phyloP scores from a whole-genome alignment of 1,140 invertebrate species.

The Oryzaephilus surinamensis region DNA sequence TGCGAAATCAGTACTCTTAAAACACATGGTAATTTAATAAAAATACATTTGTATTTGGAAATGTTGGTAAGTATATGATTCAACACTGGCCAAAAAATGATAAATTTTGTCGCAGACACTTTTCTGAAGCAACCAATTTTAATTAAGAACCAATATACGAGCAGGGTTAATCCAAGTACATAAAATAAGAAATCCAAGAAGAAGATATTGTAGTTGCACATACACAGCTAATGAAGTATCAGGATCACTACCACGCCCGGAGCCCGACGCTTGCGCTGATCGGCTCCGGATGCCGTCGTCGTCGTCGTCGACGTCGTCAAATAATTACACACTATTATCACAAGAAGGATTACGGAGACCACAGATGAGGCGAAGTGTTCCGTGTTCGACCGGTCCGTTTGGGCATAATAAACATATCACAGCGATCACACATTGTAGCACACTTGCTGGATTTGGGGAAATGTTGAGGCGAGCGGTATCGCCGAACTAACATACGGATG shows the following conservation, averaged over 20 bases:
- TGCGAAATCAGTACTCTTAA: too few relatives aligned
- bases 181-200: conserved; percentile 14
- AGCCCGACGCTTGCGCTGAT: conserved; percentile 27
- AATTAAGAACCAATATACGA: too few relatives aligned
- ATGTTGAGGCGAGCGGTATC: conserved; percentile 37
- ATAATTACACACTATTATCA: conserved; percentile 36
- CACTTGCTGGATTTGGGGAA: conserved; percentile 44
- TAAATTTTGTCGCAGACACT: too few relatives aligned
- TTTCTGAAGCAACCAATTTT: too few relatives aligned
- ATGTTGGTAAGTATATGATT: too few relatives aligned
- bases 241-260: conserved; percentile 36
- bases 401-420: conserved; percentile 23
- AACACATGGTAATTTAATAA: too few relatives aligned
- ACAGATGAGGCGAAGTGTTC: conserved; percentile 17
- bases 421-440: conserved; percentile 47
- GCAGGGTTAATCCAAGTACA: conserved; percentile 13
- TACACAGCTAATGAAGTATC: conserved; percentile 30
- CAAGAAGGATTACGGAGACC: conserved; percentile 29
- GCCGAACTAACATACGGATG: conserved; percentile 41
- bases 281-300: conserved; percentile 11
- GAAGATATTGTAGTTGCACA: conserved; percentile 21
- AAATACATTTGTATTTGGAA: too few relatives aligned
- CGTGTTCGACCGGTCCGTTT: conserved; percentile 12
- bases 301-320: conserved; percentile 16
- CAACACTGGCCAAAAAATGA: too few relatives aligned